phyloP scores from a whole-genome alignment of 92 coral and sea anemone species.

The Palythoa grandis region DNA sequence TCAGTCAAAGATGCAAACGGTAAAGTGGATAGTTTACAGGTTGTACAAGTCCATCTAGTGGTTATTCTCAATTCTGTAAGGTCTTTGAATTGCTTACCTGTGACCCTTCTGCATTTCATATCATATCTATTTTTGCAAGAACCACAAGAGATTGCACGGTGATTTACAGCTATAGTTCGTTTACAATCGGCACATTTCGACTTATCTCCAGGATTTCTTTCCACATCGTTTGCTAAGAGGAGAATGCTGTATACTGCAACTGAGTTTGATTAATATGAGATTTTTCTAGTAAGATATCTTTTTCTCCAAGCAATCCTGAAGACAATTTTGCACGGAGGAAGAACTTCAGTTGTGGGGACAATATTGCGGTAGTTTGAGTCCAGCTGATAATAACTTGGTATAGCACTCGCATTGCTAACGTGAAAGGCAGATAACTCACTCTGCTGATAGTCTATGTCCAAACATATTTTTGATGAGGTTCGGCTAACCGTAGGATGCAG shows the following conservation, averaged over 20 bases:
- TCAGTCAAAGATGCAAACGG: conserved; percentile 12
- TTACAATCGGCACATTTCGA: background rate
- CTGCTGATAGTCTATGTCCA: background rate
- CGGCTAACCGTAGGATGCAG: conserved; percentile 8
- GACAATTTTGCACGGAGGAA: background rate
- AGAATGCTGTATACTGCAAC: background rate
- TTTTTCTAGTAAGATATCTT: conserved; percentile 5
- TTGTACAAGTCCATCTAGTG: conserved; percentile 10
- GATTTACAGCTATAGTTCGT: conserved; percentile 12
- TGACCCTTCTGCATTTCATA: background rate
- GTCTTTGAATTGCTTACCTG: background rate
- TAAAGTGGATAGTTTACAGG: conserved; percentile 3
- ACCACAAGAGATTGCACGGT: conserved; percentile 6
- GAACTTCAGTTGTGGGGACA: too few relatives aligned
- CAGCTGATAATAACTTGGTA: conserved; percentile 8
- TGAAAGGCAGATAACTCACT: background rate
- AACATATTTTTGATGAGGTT: conserved; percentile 1
- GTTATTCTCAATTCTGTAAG: background rate
- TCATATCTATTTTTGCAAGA: conserved; percentile 4
- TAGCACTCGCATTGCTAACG: background rate
- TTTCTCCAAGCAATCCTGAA: conserved; percentile 2
- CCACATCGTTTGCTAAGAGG: conserved; percentile 2
- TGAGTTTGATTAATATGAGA: conserved; percentile 15
- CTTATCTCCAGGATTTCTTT: background rate
- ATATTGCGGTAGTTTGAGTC: too few relatives aligned